A percentile compares a stretch with the other conserved stretches of the same genome.
Evolutionary conservation across 2,797 vertebrate genomes (phyloP).

Genomic region (Acanthornis magna): DNA sequence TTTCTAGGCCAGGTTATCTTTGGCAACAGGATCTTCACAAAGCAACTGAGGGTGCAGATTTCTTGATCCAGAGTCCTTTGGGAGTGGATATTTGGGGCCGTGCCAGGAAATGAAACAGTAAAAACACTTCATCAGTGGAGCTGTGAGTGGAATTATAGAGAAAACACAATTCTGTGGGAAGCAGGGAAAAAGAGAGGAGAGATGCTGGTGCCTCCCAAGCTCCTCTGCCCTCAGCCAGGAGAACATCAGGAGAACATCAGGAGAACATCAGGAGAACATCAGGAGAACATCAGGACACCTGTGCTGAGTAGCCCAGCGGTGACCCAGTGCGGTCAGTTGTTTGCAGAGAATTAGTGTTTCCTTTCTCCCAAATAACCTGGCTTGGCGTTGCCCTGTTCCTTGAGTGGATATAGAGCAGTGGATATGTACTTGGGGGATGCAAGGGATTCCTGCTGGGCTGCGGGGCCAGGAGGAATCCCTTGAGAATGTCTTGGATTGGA

Average conservation of each 20-base stretch:
- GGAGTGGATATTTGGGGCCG: not conserved
- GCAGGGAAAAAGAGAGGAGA: not conserved
- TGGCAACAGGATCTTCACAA: conserved; percentile 18
- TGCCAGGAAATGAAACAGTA: not conserved
- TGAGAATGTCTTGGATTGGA: not conserved
- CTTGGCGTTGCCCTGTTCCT: not conserved
- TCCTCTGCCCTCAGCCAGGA: not conserved
- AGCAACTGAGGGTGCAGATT: conserved; percentile 12
- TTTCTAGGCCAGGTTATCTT: conserved; percentile 60
- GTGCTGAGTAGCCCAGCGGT: not conserved
- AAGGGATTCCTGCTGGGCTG: not conserved
- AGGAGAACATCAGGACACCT: no score
- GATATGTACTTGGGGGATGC: not conserved
- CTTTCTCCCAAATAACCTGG: not conserved
- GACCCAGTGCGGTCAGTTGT: not conserved
- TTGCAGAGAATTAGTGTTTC: not conserved
- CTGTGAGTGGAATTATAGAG: not conserved
- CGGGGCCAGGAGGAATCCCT: no score
- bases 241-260: not conserved
- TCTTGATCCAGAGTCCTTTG: not conserved
- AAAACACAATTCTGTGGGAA: not conserved
- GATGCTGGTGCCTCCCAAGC: not conserved
- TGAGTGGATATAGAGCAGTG: no score
- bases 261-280: no score
- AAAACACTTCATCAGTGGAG: not conserved